Conservation (phyloP, 2,888 invertebrate genomes). For the Eulithis prunata region DNA sequence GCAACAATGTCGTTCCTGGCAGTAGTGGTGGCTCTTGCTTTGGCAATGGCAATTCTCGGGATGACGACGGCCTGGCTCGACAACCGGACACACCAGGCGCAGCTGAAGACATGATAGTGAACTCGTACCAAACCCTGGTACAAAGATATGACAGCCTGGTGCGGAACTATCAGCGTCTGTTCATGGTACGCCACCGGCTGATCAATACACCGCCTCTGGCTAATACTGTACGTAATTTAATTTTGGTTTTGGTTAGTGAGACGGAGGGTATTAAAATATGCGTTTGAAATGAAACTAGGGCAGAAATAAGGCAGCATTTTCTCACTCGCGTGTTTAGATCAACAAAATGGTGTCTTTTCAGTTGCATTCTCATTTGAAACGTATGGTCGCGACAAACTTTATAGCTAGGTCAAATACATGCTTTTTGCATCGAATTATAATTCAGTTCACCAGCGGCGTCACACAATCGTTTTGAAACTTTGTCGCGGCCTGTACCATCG, state of each 20-base stretch:
- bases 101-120: slow-evolving; percentile 74
- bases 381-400: slow-evolving; percentile 10
- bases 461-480: background rate
- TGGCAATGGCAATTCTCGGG: slow-evolving; percentile 5
- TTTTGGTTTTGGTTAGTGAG: slow-evolving; percentile 36
- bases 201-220: slow-evolving; percentile 71
- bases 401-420: background rate
- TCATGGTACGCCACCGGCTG: slow-evolving; percentile 77
- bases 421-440: background rate
- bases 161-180: slow-evolving; percentile 78
- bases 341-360: slow-evolving; percentile 8
- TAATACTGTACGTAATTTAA: slow-evolving; percentile 63
- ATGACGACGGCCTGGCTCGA: slow-evolving; percentile 36
- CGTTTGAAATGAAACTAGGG: slow-evolving; percentile 2
- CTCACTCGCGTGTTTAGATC: background rate
- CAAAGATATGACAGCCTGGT: slow-evolving; percentile 80
- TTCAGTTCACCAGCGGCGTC: background rate
- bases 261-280: slow-evolving; percentile 20
- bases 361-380: slow-evolving; percentile 6
- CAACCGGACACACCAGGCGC: slow-evolving; percentile 58
- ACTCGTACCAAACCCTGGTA: slow-evolving; percentile 79
- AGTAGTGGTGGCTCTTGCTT: slow-evolving; percentile 3
- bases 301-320: slow-evolving; percentile 6
- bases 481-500: slow-evolving; percentile 8
- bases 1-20: slow-evolving; percentile 50